These are phyloP conservation scores for Argyrosomus regius DNA, from an alignment of 2,797 vertebrate genomes.

Conservation along the genomic window DNA sequence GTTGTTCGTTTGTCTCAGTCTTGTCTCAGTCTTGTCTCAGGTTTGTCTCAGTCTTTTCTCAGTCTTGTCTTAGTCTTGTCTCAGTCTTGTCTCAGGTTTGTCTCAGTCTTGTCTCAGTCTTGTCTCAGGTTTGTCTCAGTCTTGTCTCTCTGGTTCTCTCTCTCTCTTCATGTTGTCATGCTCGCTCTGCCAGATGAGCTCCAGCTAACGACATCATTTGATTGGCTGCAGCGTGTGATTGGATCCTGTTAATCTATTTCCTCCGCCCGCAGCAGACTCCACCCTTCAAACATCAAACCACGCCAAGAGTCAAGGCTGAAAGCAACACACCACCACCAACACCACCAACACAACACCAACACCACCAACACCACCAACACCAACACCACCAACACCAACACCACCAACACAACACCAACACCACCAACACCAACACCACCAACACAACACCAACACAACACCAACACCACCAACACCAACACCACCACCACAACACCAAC, in stretches of 20 bases:
- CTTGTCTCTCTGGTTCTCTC: too few species aligned
- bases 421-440: not conserved
- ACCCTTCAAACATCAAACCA: constrained; percentile 47
- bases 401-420: too few species aligned
- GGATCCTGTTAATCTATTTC: constrained; percentile 82
- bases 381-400: too few species aligned
- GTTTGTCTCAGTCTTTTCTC: too few species aligned
- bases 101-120: too few species aligned
- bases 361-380: too few species aligned
- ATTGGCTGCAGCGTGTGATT: constrained; percentile 78
- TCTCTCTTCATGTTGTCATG: constrained; percentile 49
- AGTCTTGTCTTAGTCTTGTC: too few species aligned
- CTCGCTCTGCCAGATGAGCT: constrained; percentile 48
- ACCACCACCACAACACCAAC: constrained; percentile 27
- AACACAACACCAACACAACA: constrained; percentile 33
- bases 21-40: too few species aligned
- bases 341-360: too few species aligned
- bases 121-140: too few species aligned
- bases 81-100: too few species aligned
- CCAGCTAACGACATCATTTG: constrained; percentile 75
- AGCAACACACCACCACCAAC: constrained; percentile 24
- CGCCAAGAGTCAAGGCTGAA: constrained; percentile 42
- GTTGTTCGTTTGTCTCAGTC: too few species aligned
- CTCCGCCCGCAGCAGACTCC: constrained; percentile 65
- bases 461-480: constrained; percentile 9